A percentile compares a stretch with the other conserved stretches of the same genome.
Evolutionary conservation across 2,888 invertebrate species (phyloP).

Genomic region (Spialia ferax): DNA sequence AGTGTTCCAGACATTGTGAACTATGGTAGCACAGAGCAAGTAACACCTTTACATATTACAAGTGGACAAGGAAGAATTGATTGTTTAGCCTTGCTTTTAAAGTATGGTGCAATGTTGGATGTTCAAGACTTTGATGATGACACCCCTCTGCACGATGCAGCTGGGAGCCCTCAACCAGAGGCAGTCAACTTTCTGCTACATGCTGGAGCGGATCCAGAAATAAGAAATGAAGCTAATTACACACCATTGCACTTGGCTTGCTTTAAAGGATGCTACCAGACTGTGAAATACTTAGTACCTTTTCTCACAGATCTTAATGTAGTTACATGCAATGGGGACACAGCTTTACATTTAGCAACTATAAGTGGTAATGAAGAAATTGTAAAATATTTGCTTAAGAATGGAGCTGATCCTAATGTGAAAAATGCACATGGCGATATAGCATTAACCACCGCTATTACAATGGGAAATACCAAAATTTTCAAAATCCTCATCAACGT

Average conservation of each 20-base stretch:
- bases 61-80: slow-evolving; percentile 72
- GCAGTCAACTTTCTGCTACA: slow-evolving; percentile 67
- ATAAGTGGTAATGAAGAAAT: slow-evolving; percentile 64
- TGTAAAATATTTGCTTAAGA: slow-evolving; percentile 67
- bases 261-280: slow-evolving; percentile 66
- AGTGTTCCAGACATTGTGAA: slow-evolving; percentile 71
- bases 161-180: slow-evolving; percentile 60
- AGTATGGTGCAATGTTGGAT: slow-evolving; percentile 73
- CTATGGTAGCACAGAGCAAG: slow-evolving; percentile 76
- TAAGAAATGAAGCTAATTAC: slow-evolving; percentile 68
- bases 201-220: slow-evolving; percentile 75
- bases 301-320: slow-evolving; percentile 73
- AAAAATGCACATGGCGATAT: slow-evolving; percentile 63
- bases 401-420: slow-evolving; percentile 74
- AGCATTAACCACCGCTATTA: slow-evolving; percentile 71
- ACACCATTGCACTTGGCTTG: slow-evolving; percentile 80
- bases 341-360: slow-evolving; percentile 70
- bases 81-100: slow-evolving; percentile 68
- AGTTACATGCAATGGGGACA: slow-evolving; percentile 64
- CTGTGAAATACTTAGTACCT: slow-evolving; percentile 63
- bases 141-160: slow-evolving; percentile 79
- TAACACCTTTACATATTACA: slow-evolving; percentile 77
- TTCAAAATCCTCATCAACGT: slow-evolving; percentile 66
- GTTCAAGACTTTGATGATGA: slow-evolving; percentile 82
- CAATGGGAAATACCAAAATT: slow-evolving; percentile 59